Percentiles rank a stretch among this genome's conserved stretches.
These are phyloP conservation scores for Liasis olivaceus DNA, from an alignment of 2,797 vertebrate species.

Conservation along the genomic window DNA sequence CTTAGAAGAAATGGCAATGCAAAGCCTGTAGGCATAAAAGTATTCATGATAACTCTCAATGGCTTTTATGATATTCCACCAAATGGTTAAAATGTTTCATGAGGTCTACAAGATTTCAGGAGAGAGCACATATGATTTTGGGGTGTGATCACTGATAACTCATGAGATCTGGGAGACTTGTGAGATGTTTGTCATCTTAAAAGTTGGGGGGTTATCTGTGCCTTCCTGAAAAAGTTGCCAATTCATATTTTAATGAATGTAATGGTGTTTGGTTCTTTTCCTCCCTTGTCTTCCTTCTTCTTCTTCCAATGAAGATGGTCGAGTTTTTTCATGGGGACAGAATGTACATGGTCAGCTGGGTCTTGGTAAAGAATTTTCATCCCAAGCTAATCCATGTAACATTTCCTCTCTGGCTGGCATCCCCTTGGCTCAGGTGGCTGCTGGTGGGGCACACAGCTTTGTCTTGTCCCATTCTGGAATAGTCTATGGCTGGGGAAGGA, in stretches of 20 bases:
- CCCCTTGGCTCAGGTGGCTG: conserved; percentile 52
- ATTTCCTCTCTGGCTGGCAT: conserved; percentile 43
- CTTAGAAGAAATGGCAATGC: background rate
- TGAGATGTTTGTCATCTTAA: background rate
- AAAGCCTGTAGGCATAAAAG: background rate
- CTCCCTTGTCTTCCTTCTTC: background rate
- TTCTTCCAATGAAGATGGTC: conserved; percentile 36
- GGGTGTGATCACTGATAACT: background rate
- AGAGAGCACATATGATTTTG: background rate
- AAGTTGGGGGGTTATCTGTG: background rate
- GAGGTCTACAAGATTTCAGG: background rate
- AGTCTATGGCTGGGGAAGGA: conserved; percentile 58
- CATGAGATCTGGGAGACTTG: background rate
- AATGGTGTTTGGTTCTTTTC: background rate
- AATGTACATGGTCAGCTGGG: conserved; percentile 53
- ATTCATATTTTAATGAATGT: background rate
- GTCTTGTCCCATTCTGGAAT: conserved; percentile 51
- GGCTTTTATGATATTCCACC: background rate
- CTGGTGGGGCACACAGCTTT: conserved; percentile 56
- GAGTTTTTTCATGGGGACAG: conserved; percentile 55
- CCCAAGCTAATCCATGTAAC: conserved; percentile 5
- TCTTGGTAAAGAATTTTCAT: conserved; percentile 5
- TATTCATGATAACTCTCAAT: background rate
- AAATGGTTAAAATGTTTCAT: background rate
- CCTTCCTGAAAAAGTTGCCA: background rate